phyloP scores from a whole-genome alignment of 2,888 invertebrate species.

The Drosophila nr. medialis region DNA sequence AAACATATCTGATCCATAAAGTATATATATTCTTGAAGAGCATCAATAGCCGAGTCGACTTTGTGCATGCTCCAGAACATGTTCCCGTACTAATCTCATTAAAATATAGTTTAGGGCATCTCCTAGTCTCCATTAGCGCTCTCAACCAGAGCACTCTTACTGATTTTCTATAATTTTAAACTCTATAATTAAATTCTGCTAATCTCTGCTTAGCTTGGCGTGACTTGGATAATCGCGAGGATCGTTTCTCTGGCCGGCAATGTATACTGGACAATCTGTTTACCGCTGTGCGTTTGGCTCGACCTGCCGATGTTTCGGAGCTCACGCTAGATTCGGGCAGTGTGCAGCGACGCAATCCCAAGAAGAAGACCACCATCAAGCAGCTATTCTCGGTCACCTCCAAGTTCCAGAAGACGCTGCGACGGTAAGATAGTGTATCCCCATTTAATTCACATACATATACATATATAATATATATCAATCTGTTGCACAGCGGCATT shows the following conservation, averaged over 20 bases:
- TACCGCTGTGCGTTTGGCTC: constrained; percentile 88
- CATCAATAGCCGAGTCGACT: neutral
- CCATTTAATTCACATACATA: neutral
- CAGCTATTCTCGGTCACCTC: constrained; percentile 98
- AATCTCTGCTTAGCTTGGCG: constrained; percentile 89
- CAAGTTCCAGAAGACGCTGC: constrained; percentile 97
- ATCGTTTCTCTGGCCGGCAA: constrained; percentile 89
- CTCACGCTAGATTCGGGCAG: constrained; percentile 88
- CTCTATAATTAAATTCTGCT: neutral
- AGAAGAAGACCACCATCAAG: constrained; percentile 95
- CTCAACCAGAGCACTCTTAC: neutral
- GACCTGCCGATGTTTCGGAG: constrained; percentile 87
- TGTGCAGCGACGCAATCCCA: constrained; percentile 89
- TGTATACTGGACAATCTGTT: constrained; percentile 91
- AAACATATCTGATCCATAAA: neutral
- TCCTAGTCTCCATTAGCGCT: neutral
- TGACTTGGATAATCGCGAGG: constrained; percentile 90
- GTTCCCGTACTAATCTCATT: neutral
- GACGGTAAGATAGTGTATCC: constrained; percentile 86
- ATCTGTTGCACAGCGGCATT: constrained; percentile 90
- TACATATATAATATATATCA: constrained; percentile 61
- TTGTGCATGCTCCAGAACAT: neutral
- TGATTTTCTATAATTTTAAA: neutral
- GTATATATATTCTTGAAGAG: neutral
- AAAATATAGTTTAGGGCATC: neutral